These are phyloP conservation scores for Pyrocephalus nanus DNA, from an alignment of 2,797 vertebrate genomes.

Conservation along the genomic window DNA sequence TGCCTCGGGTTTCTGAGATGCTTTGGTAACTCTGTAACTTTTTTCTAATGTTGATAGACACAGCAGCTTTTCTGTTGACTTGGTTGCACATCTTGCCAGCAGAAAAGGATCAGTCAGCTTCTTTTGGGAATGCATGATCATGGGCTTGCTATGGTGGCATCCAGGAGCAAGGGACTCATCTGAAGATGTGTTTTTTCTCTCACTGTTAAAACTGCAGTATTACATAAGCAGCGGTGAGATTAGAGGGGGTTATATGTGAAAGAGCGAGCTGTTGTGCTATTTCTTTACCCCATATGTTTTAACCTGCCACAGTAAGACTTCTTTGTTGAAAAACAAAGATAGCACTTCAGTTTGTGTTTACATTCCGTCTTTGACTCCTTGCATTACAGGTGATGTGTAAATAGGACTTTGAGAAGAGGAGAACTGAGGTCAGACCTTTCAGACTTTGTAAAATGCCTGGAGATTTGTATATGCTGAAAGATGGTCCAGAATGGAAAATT, in stretches of 20 bases:
- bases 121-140: neutral
- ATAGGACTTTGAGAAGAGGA: neutral
- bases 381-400: neutral
- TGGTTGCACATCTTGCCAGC: neutral
- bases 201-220: neutral
- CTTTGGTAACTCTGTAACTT: neutral
- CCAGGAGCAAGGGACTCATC: neutral
- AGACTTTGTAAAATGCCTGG: neutral
- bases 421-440: neutral
- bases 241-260: neutral
- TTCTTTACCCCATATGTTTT: neutral
- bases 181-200: neutral
- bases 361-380: neutral
- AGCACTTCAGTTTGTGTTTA: constrained; percentile 1
- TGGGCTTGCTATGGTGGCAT: neutral
- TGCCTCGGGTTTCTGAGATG: neutral
- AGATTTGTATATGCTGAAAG: neutral
- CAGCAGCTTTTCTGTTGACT: neutral
- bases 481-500: neutral
- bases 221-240: neutral
- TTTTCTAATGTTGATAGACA: neutral
- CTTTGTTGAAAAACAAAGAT: constrained; percentile 2
- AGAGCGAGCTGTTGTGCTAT: neutral
- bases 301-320: neutral
- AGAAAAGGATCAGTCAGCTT: neutral